phyloP scores from a whole-genome alignment of 2,113 vertebrate species.

The Bothrops jararaca region DNA sequence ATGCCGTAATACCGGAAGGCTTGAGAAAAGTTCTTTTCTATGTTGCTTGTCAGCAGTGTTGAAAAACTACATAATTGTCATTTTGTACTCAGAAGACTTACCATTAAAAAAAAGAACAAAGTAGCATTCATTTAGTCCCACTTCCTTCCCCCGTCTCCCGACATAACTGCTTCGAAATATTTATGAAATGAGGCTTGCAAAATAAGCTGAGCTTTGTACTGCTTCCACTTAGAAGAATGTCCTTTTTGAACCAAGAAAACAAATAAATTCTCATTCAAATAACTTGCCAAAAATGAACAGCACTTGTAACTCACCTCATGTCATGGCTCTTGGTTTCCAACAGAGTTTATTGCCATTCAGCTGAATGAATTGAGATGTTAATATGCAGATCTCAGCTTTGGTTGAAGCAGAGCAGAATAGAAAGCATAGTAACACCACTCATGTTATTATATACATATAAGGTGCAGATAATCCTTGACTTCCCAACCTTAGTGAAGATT shows the following conservation, averaged over 20 bases:
- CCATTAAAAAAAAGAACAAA: constrained; percentile 56
- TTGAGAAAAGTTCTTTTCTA: constrained; percentile 67
- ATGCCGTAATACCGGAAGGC: constrained; percentile 34
- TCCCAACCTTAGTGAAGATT: neutral
- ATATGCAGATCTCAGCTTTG: neutral
- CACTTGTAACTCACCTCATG: neutral
- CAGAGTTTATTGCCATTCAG: neutral
- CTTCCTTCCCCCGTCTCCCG: neutral
- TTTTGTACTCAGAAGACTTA: constrained; percentile 61
- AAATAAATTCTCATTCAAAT: neutral
- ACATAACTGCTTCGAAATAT: neutral
- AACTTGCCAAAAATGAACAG: neutral
- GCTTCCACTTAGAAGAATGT: neutral
- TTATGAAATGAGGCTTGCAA: neutral
- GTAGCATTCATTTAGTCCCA: neutral
- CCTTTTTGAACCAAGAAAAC: neutral
- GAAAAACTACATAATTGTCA: constrained; percentile 43
- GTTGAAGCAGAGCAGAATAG: neutral
- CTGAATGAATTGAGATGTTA: neutral
- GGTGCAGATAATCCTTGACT: neutral
- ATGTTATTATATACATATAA: neutral
- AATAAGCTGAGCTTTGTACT: neutral
- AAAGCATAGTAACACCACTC: neutral
- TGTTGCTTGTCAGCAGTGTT: constrained; percentile 44
- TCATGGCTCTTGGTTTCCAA: neutral